phyloP scores from a whole-genome alignment of 2,888 invertebrate genomes.

The Diplolepis rosae region DNA sequence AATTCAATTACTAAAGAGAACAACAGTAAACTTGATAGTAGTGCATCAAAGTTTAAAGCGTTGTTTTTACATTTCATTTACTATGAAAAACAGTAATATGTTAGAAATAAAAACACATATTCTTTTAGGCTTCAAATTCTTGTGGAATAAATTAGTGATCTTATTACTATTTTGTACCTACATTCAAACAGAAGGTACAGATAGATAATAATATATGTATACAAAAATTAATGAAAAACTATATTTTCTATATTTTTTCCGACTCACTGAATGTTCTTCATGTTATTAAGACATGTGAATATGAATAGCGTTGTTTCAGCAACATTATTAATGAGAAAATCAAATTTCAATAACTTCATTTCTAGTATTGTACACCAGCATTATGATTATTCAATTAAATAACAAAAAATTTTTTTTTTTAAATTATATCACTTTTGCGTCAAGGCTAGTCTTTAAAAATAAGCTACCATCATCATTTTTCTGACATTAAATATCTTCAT shows the following conservation, averaged over 20 bases:
- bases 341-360: background rate
- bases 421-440: background rate
- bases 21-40: background rate
- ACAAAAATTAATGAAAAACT: too few species aligned
- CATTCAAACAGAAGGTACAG: background rate
- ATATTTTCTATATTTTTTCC: too few species aligned
- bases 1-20: background rate
- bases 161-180: background rate
- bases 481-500: background rate
- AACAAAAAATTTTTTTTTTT: background rate
- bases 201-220: too few species aligned
- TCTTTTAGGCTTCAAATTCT: background rate
- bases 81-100: background rate
- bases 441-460: constrained; percentile 4
- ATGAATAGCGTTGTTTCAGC: background rate
- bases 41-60: background rate
- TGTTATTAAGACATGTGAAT: background rate
- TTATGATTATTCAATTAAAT: background rate
- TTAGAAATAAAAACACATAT: background rate
- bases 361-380: background rate
- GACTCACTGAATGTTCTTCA: background rate
- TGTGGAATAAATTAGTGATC: background rate
- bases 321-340: too few species aligned
- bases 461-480: background rate
- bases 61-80: background rate